phyloP scores from a whole-genome alignment of 2,797 vertebrate genomes.

The Rhabdophis nuchalis region DNA sequence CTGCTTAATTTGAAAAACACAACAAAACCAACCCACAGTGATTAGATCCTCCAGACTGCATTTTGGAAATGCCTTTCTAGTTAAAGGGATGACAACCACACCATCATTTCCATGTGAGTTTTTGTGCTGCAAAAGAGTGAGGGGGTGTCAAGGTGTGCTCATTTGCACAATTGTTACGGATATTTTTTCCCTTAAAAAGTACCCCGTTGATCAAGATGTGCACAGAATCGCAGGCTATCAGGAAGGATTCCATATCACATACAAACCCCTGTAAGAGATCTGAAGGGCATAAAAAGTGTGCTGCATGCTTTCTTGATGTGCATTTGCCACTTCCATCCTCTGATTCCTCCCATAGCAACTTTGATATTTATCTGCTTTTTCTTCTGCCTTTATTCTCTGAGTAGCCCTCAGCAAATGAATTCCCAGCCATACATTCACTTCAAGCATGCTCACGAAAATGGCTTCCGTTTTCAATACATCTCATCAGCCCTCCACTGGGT shows the following conservation, averaged over 20 bases:
- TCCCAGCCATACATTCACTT: conserved; percentile 50
- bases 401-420: conserved; percentile 52
- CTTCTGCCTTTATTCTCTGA: conserved; percentile 18
- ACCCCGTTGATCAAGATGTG: neutral
- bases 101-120: neutral
- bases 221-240: conserved; percentile 23
- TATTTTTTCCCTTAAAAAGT: neutral
- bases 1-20: neutral
- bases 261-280: conserved; percentile 3
- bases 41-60: rapidly evolving
- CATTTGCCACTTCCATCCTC: conserved; percentile 23
- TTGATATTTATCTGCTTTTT: conserved; percentile 33
- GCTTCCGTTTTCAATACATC: conserved; percentile 55
- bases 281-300: conserved; percentile 33
- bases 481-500: conserved; percentile 54
- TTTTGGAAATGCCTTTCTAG: neutral
- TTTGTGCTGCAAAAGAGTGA: neutral
- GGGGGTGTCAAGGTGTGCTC: neutral
- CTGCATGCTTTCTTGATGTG: conserved; percentile 31
- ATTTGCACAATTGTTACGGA: neutral
- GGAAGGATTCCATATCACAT: conserved; percentile 2
- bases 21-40: neutral
- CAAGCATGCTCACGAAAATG: conserved; percentile 56
- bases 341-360: neutral
- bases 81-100: neutral